Conservation (phyloP, 2,113 vertebrate species). For the Calyptommatus sinebrachiatus region DNA sequence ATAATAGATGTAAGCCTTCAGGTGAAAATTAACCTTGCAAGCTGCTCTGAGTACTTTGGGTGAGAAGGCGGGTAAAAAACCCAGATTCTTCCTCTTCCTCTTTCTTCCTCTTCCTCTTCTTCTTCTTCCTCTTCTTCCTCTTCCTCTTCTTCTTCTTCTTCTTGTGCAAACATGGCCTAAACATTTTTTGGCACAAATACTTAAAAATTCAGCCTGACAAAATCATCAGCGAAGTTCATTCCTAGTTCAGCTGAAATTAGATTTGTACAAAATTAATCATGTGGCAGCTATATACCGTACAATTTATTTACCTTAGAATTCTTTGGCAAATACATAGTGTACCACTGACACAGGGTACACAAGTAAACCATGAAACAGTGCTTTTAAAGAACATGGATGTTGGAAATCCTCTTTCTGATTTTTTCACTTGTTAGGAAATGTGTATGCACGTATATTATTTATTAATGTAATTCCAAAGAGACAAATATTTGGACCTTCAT, state of each 20-base stretch:
- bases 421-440: background rate
- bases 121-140: no score
- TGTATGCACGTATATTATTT: background rate
- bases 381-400: no score
- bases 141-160: no score
- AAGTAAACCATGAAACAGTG: no score
- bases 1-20: no score
- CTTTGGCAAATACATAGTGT: background rate
- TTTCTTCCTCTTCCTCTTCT: no score
- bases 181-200: background rate
- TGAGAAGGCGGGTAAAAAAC: no score
- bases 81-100: no score
- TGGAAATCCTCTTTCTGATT: background rate
- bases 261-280: background rate
- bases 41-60: no score
- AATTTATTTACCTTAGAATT: background rate
- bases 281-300: background rate
- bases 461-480: background rate
- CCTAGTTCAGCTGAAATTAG: background rate
- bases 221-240: background rate
- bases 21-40: no score
- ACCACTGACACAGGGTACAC: no score
- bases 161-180: no score
- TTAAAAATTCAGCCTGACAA: background rate
- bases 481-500: background rate